These are phyloP conservation scores for Myotis daubentonii DNA, from an alignment of 2,797 vertebrate species.

Conservation along the genomic window DNA sequence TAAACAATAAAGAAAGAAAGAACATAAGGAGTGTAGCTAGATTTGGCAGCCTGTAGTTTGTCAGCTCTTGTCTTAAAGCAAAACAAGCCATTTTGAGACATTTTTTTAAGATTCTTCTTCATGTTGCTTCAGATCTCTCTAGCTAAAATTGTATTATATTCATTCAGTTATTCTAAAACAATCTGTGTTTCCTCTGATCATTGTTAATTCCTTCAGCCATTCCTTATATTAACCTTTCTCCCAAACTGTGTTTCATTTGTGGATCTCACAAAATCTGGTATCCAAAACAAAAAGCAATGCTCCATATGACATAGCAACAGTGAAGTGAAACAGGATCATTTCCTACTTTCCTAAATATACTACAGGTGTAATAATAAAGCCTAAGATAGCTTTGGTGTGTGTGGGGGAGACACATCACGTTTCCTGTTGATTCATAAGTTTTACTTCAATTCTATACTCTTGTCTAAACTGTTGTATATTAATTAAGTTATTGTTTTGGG, in stretches of 20 bases:
- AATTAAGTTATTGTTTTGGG: neutral
- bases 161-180: neutral
- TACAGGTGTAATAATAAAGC: neutral
- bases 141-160: neutral
- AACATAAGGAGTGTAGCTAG: neutral
- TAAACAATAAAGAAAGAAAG: neutral
- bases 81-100: neutral
- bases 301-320: neutral
- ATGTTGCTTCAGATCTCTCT: neutral
- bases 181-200: neutral
- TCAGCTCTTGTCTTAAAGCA: neutral
- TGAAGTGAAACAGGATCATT: neutral
- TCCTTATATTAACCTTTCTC: neutral
- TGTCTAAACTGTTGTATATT: neutral
- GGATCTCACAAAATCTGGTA: neutral
- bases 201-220: neutral
- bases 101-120: neutral
- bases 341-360: neutral
- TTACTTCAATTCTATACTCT: neutral
- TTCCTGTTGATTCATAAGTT: neutral
- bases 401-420: neutral
- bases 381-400: neutral
- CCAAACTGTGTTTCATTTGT: neutral
- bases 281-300: neutral
- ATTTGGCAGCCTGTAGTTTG: neutral